These are phyloP conservation scores for Manis javanica DNA, from an alignment of 2,797 vertebrate genomes.

Conservation along the genomic window DNA sequence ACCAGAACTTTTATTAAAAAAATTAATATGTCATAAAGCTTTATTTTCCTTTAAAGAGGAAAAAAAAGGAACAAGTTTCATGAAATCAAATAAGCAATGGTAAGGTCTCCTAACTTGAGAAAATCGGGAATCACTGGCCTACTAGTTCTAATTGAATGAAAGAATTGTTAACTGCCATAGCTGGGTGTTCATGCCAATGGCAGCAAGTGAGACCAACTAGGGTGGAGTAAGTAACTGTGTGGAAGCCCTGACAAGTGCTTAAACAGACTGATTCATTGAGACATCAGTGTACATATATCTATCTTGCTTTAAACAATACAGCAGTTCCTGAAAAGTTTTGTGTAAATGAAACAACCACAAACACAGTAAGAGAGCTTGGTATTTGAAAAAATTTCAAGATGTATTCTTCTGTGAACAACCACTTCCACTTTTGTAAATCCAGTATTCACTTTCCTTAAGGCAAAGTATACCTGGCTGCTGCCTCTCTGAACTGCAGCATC, in stretches of 20 bases:
- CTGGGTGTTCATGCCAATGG: constrained; percentile 62
- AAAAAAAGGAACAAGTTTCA: constrained; percentile 76
- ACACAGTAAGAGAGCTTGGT: constrained; percentile 45
- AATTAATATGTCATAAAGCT: constrained; percentile 85
- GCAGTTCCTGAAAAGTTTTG: constrained; percentile 64
- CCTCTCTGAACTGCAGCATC: constrained; percentile 39
- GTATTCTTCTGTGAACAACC: constrained; percentile 51
- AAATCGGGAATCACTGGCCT: constrained; percentile 72
- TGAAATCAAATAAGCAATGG: constrained; percentile 79
- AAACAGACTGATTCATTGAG: constrained; percentile 63
- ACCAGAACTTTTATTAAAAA: constrained; percentile 83
- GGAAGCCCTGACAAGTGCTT: constrained; percentile 81
- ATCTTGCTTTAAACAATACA: constrained; percentile 73
- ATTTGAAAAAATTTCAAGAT: constrained; percentile 56
- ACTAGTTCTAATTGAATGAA: constrained; percentile 64
- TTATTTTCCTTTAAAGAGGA: constrained; percentile 70
- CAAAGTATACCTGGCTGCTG: background rate
- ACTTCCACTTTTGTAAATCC: constrained; percentile 53
- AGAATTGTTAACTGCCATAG: constrained; percentile 54
- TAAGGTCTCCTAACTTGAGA: constrained; percentile 74
- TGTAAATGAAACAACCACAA: constrained; percentile 65
- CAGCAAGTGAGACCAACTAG: constrained; percentile 68
- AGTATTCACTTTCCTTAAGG: constrained; percentile 51
- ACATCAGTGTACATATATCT: constrained; percentile 51
- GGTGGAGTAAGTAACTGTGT: constrained; percentile 76